Evolutionary conservation across 1,140 invertebrate genomes (phyloP), one percentile per base, ranked within the genome.

Genomic region (Ceratina calcarata): DNA sequence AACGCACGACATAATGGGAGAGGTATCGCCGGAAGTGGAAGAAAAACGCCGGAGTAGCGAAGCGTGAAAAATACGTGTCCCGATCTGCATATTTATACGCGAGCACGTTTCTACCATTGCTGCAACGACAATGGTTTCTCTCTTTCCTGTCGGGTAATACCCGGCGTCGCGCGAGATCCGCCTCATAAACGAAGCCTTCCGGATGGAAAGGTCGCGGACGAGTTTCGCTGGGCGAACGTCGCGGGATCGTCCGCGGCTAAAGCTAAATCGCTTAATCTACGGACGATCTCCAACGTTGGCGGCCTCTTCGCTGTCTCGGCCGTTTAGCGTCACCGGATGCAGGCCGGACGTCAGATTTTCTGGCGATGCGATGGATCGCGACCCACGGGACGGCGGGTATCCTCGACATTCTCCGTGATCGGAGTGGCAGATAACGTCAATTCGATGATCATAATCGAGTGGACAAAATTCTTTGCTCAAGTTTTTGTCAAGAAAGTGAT

Each of bases 381-480:
- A 53, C 67, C 22, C 32, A 15, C 27, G 45, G 32, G 60, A 65
- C n/a, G 73, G 58, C 51, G 70, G 68, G 80, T 60, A 27, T 58
- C 45, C 24, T 71, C 84, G 66, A 53, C 60, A 71, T 51, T 57
- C 68, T 60, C 71, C 58, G 27, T 24, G 83, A 83, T 83, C 81
- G 64, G 53, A 49, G 51, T n/a, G 22, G 2, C 8, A 64, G 51
- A 80, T 80, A 79, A 60, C 18, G 62, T 76, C 67, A 18, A 32
- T 24, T 60, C 45, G 58, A 18, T 24, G 85, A 86, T 86, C 82
- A 89, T 89, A 90, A 89, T 90, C 89, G 87, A 77, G 81, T 73
- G 84, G 85, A 87, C 87, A 85, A 89, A 84, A 87, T 84, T 86
- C 87, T 84, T 72, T 61, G 65, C 60, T 53, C 51, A 53, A 82